Evolutionary conservation across 1,140 invertebrate species (phyloP).

Genomic region (Drosophila ananassae): DNA sequence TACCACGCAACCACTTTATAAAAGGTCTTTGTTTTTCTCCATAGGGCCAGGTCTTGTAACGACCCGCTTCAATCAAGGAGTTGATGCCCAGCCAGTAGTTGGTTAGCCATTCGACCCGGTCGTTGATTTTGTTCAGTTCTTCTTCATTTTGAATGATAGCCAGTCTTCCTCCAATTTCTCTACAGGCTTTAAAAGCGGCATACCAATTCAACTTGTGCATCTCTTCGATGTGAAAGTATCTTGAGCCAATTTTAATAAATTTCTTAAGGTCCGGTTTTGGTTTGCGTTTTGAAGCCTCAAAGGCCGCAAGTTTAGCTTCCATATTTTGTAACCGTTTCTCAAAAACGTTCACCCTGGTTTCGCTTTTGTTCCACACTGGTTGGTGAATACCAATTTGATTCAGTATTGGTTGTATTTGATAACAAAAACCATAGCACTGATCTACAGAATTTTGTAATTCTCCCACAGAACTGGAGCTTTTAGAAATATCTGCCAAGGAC

Average conservation of each 20-base stretch:
- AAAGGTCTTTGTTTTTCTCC: too few species aligned
- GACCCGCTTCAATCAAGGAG: neutral
- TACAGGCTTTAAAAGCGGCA: neutral
- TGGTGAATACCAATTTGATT: neutral
- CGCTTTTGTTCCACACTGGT: neutral
- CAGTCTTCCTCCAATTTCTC: neutral
- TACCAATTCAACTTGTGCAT: neutral
- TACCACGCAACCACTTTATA: too few species aligned
- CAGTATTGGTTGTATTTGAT: neutral
- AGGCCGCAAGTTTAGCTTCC: neutral
- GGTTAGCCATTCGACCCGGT: neutral
- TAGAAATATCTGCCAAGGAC: too few species aligned
- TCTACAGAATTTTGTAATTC: neutral
- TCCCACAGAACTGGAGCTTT: too few species aligned
- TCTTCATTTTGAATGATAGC: neutral
- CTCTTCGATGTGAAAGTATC: neutral
- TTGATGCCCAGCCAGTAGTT: neutral
- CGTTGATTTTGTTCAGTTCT: neutral
- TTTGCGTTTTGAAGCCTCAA: neutral
- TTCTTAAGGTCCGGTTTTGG: neutral
- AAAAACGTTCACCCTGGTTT: neutral
- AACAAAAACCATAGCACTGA: neutral
- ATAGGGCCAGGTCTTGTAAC: neutral
- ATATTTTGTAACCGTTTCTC: neutral
- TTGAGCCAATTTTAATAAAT: neutral